A percentile compares a stretch with the other conserved stretches of the same genome.
phyloP scores from a whole-genome alignment of 2,888 invertebrate genomes.

The Tinea semifulvella region DNA sequence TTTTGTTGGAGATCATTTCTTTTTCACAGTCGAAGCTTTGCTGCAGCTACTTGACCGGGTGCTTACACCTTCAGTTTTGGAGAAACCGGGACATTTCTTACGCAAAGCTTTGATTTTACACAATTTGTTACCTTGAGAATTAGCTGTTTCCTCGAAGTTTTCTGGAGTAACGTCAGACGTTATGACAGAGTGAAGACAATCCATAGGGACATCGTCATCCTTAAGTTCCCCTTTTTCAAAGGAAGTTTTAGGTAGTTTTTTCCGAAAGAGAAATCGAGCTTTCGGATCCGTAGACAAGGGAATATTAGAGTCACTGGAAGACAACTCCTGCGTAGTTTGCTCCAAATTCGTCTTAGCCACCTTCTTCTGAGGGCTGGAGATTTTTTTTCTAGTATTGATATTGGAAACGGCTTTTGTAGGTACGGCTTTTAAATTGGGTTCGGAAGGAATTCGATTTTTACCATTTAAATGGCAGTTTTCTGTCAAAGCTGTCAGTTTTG shows the following conservation, averaged over 20 bases:
- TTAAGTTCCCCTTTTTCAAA: slow-evolving; percentile 58
- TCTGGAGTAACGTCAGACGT: slow-evolving; percentile 55
- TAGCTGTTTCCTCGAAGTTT: slow-evolving; percentile 51
- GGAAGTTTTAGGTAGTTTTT: no score
- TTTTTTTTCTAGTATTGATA: slow-evolving; percentile 43
- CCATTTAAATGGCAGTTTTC: slow-evolving; percentile 59
- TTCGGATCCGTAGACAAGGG: slow-evolving; percentile 59
- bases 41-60: slow-evolving; percentile 56
- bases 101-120: slow-evolving; percentile 59
- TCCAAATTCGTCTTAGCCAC: slow-evolving; percentile 36
- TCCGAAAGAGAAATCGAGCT: slow-evolving; percentile 48
- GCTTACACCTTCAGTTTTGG: slow-evolving; percentile 56
- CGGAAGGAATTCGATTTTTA: slow-evolving; percentile 49
- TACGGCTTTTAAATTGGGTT: slow-evolving; percentile 43
- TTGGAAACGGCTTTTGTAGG: slow-evolving; percentile 30
- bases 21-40: slow-evolving; percentile 51
- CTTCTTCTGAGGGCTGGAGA: slow-evolving; percentile 51
- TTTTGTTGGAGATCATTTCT: slow-evolving; percentile 64
- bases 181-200: slow-evolving; percentile 48
- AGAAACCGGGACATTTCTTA: slow-evolving; percentile 50
- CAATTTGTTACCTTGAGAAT: slow-evolving; percentile 58
- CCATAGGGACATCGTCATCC: slow-evolving; percentile 56
- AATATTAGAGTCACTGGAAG: slow-evolving; percentile 59
- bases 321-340: slow-evolving; percentile 46
- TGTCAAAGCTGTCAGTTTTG: slow-evolving; percentile 50